These are phyloP conservation scores for Diaphora mendica DNA, from an alignment of 2,888 invertebrate species.

Conservation along the genomic window DNA sequence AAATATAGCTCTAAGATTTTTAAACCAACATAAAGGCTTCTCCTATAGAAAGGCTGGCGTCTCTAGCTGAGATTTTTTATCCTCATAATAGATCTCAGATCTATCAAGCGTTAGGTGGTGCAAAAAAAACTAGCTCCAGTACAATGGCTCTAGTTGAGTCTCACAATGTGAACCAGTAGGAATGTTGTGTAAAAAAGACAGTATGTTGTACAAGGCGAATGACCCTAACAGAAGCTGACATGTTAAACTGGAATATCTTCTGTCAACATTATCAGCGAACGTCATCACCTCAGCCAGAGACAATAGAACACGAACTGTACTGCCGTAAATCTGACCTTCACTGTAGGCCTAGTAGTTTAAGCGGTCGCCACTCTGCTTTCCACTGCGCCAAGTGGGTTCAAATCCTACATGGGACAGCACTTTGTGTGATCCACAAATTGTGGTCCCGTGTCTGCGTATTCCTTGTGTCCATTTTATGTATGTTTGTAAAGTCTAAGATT, in stretches of 20 bases:
- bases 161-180: constrained; percentile 5
- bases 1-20: not conserved
- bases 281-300: not conserved
- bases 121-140: constrained; percentile 19
- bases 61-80: not conserved
- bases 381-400: too few species aligned
- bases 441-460: too few species aligned
- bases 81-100: not conserved
- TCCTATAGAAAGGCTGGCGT: not conserved
- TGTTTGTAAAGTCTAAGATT: too few species aligned
- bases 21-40: not conserved
- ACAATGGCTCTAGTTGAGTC: constrained; percentile 37
- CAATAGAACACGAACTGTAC: not conserved
- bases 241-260: not conserved
- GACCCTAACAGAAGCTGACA: not conserved
- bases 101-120: not conserved
- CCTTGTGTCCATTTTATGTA: too few species aligned
- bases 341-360: too few species aligned
- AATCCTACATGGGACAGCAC: too few species aligned
- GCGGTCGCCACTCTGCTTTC: too few species aligned
- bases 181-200: not conserved
- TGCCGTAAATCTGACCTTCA: too few species aligned
- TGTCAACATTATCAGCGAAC: not conserved
- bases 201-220: not conserved
- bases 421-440: too few species aligned